Evolutionary conservation across 1,140 invertebrate genomes (phyloP).

Genomic region (Leptopilina clavipes): DNA sequence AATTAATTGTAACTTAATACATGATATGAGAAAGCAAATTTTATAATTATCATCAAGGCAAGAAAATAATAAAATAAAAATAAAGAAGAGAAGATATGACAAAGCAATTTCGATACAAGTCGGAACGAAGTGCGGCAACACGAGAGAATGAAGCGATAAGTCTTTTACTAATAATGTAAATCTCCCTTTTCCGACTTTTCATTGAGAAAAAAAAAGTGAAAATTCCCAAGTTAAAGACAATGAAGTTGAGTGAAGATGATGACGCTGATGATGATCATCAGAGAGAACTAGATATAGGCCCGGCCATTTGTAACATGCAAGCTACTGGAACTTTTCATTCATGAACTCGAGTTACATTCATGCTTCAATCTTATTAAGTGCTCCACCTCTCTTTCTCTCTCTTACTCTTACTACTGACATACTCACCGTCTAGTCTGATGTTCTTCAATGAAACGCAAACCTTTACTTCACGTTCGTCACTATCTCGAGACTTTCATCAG

Average conservation of each 20-base stretch:
- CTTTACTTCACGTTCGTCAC: slow-evolving; percentile 3
- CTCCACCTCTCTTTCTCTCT: background rate
- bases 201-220: background rate
- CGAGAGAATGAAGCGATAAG: no score
- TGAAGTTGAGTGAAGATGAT: background rate
- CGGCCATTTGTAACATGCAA: slow-evolving; percentile 39
- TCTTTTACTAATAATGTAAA: no score
- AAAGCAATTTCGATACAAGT: no score
- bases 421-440: slow-evolving; percentile 21
- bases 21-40: no score
- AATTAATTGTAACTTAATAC: no score
- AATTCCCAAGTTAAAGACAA: background rate
- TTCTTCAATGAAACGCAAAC: slow-evolving; percentile 33
- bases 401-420: slow-evolving; percentile 27
- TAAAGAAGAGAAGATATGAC: no score
- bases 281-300: slow-evolving; percentile 16
- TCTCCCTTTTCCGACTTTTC: background rate
- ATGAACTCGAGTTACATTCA: slow-evolving; percentile 49
- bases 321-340: slow-evolving; percentile 50
- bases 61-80: no score
- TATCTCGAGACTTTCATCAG: slow-evolving; percentile 22
- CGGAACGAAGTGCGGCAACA: no score
- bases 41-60: no score
- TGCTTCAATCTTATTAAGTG: slow-evolving; percentile 44
- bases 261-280: background rate